These are phyloP conservation scores for Caenorhabditis japonica DNA, from an alignment of 2,888 invertebrate genomes.

Conservation along the genomic window DNA sequence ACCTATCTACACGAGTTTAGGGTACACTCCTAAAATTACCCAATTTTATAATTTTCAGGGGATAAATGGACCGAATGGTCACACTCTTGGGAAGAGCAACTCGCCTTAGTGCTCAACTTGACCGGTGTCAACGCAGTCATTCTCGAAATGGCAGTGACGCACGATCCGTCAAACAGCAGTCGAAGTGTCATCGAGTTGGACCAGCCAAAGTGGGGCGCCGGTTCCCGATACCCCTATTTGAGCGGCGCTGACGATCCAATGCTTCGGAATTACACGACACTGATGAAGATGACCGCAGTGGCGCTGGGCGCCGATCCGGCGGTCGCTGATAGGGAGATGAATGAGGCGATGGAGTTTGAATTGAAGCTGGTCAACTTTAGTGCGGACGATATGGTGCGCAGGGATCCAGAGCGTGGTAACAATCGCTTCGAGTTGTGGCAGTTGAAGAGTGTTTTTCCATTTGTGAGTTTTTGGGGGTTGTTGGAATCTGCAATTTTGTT, in stretches of 20 bases:
- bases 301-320: conserved; percentile 64
- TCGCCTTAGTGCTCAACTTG: conserved; percentile 69
- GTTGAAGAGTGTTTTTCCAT: conserved; percentile 65
- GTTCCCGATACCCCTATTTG: conserved; percentile 71
- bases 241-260: conserved; percentile 70
- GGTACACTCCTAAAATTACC: too few relatives aligned
- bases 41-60: conserved; percentile 23
- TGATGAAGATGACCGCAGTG: conserved; percentile 70
- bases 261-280: conserved; percentile 71
- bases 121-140: conserved; percentile 74
- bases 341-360: conserved; percentile 73
- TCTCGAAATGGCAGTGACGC: conserved; percentile 72
- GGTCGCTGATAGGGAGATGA: conserved; percentile 67
- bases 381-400: conserved; percentile 70
- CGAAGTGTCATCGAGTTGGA: conserved; percentile 69
- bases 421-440: conserved; percentile 71
- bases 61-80: conserved; percentile 69
- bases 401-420: conserved; percentile 73
- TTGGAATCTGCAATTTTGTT: too few relatives aligned
- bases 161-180: conserved; percentile 74
- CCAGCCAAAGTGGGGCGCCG: conserved; percentile 75
- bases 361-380: conserved; percentile 71
- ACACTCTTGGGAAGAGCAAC: conserved; percentile 70
- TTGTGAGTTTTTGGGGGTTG: conserved; percentile 49
- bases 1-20: too few relatives aligned